Evolutionary conservation across 2,797 vertebrate species (phyloP).

Genomic region (Tinamus major): DNA sequence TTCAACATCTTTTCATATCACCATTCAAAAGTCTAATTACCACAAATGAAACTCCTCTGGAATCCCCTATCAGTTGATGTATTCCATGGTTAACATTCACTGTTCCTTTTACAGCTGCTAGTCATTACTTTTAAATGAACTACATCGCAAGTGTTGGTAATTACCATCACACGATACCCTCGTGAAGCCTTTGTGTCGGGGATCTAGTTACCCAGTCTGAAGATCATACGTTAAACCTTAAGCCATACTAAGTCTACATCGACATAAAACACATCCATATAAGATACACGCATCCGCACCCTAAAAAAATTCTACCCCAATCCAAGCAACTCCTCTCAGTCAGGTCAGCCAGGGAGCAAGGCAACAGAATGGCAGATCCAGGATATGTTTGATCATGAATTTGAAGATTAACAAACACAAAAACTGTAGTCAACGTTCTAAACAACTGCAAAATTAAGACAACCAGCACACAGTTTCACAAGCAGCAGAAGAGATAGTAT

Average conservation of each 20-base stretch:
- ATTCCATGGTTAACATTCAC: slow-evolving; percentile 62
- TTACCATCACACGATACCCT: slow-evolving; percentile 61
- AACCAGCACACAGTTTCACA: not conserved
- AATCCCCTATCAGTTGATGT: slow-evolving; percentile 2
- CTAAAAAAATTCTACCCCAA: not conserved
- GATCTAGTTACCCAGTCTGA: slow-evolving; percentile 24
- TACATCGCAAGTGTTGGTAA: slow-evolving; percentile 73
- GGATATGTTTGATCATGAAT: not conserved
- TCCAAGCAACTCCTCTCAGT: not conserved
- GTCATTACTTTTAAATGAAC: slow-evolving; percentile 84
- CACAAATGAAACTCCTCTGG: not conserved
- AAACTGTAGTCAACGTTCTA: not conserved
- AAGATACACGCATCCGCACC: not conserved
- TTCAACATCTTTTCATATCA: not conserved
- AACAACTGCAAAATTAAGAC: not conserved
- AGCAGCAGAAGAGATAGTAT: not conserved
- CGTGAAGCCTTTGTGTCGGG: not conserved
- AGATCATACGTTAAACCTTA: not conserved
- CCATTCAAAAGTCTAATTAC: not conserved
- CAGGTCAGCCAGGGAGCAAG: not conserved
- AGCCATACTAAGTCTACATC: not conserved
- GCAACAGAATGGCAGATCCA: not conserved
- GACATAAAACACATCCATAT: not conserved
- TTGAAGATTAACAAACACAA: not conserved
- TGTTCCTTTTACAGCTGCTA: slow-evolving; percentile 31